phyloP scores from a whole-genome alignment of 1,140 invertebrate genomes.

The Aphelinus certus region DNA sequence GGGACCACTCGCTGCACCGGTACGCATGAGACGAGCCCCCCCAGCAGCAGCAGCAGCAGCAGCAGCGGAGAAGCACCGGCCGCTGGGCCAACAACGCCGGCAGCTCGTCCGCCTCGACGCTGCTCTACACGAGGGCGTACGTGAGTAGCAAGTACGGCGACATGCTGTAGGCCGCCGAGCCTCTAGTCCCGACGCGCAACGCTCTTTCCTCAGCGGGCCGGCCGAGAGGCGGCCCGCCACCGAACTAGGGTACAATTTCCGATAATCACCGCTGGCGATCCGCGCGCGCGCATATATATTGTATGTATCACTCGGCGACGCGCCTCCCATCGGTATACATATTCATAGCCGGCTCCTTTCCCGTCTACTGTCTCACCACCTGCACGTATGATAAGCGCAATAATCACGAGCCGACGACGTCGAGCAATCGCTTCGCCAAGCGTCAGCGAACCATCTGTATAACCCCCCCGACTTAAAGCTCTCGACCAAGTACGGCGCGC shows the following conservation, averaged over 20 bases:
- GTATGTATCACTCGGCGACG: too few species aligned
- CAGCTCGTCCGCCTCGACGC: constrained; percentile 32
- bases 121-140: constrained; percentile 38
- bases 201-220: too few species aligned
- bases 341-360: too few species aligned
- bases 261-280: constrained; percentile 36
- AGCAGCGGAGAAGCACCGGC: constrained; percentile 16
- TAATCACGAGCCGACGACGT: too few species aligned
- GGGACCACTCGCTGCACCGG: constrained; percentile 62
- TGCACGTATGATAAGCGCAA: too few species aligned
- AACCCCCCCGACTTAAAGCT: too few species aligned
- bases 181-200: too few species aligned
- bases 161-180: constrained; percentile 28
- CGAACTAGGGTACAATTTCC: constrained; percentile 32
- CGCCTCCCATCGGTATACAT: too few species aligned
- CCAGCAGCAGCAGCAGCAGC: constrained; percentile 29
- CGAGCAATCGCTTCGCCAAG: too few species aligned
- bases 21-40: constrained; percentile 58
- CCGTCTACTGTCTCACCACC: too few species aligned
- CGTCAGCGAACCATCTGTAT: too few species aligned
- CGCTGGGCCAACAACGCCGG: constrained; percentile 27
- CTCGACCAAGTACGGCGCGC: constrained; percentile 2
- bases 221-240: constrained; percentile 2
- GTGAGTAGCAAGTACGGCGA: constrained; percentile 37
- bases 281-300: too few species aligned